phyloP scores from a whole-genome alignment of 37 sponge, comb jelly and placozoan genomes.

The Spongia lamella region DNA sequence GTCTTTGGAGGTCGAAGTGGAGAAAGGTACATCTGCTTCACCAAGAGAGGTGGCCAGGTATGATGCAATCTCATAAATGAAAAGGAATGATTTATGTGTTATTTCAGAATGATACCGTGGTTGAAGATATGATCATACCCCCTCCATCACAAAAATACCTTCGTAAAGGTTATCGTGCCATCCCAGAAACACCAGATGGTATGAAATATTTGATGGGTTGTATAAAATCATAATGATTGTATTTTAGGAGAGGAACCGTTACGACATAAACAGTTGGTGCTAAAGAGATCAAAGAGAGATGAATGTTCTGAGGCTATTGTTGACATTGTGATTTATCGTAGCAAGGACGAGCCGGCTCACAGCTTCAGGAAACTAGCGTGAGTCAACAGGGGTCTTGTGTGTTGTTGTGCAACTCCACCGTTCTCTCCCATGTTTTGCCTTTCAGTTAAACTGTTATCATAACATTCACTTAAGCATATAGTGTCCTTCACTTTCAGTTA shows the following conservation, averaged over 20 bases:
- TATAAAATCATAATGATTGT: neutral
- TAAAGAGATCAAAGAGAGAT: conserved; percentile 29
- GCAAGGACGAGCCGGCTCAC: conserved; percentile 50
- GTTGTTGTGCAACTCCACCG: neutral
- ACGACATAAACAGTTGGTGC: conserved; percentile 45
- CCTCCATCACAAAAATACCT: conserved; percentile 16
- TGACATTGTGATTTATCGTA: conserved; percentile 44
- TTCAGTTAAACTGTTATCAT: neutral
- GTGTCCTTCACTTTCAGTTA: neutral
- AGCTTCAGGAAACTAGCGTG: conserved; percentile 43
- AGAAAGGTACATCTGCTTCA: conserved; percentile 65
- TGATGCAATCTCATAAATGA: neutral
- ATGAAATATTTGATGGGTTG: neutral
- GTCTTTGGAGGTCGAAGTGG: conserved; percentile 51
- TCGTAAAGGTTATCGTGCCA: conserved; percentile 29
- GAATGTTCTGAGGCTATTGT: conserved; percentile 37
- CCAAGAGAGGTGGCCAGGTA: conserved; percentile 30
- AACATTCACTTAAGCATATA: neutral
- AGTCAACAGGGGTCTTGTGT: conserved; percentile 11
- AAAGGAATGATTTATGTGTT: neutral
- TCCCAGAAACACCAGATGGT: conserved; percentile 58
- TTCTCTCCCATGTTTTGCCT: neutral
- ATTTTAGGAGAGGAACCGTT: conserved; percentile 41
- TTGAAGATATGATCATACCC: conserved; percentile 69
- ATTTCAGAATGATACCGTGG: conserved; percentile 24